Evolutionary conservation across 1,140 invertebrate genomes (phyloP), one percentile per base, ranked within the genome.

Genomic region (Drosophila paulistorum): DNA sequence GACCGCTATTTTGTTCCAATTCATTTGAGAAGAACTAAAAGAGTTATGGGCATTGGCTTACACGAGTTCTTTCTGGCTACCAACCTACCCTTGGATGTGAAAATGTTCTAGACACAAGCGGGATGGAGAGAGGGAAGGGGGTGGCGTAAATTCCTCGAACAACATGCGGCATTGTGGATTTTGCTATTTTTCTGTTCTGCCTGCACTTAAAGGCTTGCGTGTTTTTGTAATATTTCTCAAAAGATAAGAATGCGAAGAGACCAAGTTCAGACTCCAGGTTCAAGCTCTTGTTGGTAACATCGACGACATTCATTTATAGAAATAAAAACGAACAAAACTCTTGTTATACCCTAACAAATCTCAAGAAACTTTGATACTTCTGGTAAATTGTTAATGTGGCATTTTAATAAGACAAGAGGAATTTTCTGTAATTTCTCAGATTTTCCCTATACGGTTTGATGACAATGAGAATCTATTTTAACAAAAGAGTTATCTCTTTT

Each of bases 151-250:
- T 51, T 51, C 45, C 45, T 51, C 17, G 45, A 51, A 51, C 45
- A 51, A 51, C 45, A 51, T 45, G 67, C 58, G 51, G 63, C 51
- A 37, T 41, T n/a, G 45, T 59, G 71, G 58, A 58, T 55, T 57
- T 74, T 42, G 64, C 45, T 55, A 51, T 23, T 51, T 30, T 51
- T 51, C 14, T 14, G 17, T 51, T 57, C 65, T 42, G 55, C 45
- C 35, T 60, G 66, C 54, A 54, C 54, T 71, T 57, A 55, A 63
- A 66, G 33, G 64, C 83, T 90, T 91, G 90, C 90, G 90, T 91
- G 90, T 81, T 91, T 90, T 81, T 90, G 83, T 91, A 91, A 91
- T 91, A 91, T 91, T 91, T 82, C 71, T 91, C 86, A 91, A 90
- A 85, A 91, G 89, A 91, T 91, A 91, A 91, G 90, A 91, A 91